Conservation (phyloP, 2,113 vertebrate genomes). For the Pomatostomus ruficeps region DNA sequence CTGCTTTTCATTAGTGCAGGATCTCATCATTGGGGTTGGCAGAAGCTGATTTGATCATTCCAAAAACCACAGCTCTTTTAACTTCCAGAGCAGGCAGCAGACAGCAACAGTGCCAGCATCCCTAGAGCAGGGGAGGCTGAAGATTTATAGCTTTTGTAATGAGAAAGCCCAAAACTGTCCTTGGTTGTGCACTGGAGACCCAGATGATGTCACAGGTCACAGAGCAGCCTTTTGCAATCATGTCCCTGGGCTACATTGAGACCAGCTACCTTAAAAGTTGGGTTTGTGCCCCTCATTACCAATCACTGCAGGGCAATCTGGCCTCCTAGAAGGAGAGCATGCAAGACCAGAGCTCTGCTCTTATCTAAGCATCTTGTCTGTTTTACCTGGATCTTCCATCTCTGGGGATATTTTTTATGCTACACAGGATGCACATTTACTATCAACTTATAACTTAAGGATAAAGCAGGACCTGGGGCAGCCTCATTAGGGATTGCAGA, state of each 20-base stretch:
- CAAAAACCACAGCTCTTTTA: neutral
- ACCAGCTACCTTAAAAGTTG: neutral
- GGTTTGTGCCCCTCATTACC: conserved; percentile 17
- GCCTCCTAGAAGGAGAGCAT: neutral
- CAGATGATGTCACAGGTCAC: neutral
- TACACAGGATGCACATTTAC: neutral
- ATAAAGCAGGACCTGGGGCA: neutral
- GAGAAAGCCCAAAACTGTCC: neutral
- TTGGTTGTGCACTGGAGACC: neutral
- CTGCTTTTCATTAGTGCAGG: neutral
- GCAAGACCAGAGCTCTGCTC: neutral
- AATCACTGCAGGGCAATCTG: neutral
- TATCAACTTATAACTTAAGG: neutral
- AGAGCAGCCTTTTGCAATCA: neutral
- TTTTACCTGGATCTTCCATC: neutral
- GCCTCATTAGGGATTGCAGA: neutral
- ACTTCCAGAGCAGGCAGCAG: neutral
- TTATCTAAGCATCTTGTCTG: neutral
- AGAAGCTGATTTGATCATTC: neutral
- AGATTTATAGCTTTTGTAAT: neutral
- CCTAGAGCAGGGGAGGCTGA: neutral
- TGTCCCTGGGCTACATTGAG: neutral
- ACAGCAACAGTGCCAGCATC: neutral
- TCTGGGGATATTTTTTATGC: neutral
- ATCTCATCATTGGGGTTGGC: neutral